These are phyloP conservation scores for Neotoxoptera formosana DNA, from an alignment of 1,140 invertebrate genomes.

Conservation along the genomic window DNA sequence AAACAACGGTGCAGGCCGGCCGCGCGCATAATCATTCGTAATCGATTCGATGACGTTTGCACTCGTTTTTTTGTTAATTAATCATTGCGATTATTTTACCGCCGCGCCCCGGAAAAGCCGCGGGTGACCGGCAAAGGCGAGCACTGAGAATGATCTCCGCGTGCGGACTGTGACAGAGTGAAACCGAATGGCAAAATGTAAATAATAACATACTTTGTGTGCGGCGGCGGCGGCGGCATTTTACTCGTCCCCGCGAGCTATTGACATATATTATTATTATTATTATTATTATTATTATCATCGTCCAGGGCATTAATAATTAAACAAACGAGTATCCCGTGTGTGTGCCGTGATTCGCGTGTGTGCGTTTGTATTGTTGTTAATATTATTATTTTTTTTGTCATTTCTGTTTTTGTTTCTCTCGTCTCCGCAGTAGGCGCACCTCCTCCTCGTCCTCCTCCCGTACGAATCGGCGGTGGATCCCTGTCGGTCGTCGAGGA, in stretches of 20 bases:
- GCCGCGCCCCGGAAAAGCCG: neutral
- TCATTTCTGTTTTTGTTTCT: neutral
- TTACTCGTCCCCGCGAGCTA: slow-evolving; percentile 20
- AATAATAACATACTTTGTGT: slow-evolving; percentile 39
- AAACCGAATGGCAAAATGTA: slow-evolving; percentile 41
- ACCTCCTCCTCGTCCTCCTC: neutral
- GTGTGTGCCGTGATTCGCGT: neutral
- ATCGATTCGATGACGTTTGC: slow-evolving; percentile 51
- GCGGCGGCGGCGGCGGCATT: neutral
- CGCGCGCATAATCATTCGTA: slow-evolving; percentile 34
- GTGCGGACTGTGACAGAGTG: neutral
- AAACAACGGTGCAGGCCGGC: neutral
- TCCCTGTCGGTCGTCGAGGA: neutral
- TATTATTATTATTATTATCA: neutral
- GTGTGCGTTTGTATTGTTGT: neutral
- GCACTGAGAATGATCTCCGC: neutral
- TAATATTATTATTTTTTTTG: neutral
- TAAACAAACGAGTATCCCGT: neutral
- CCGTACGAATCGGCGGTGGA: neutral
- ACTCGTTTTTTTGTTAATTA: slow-evolving; percentile 28
- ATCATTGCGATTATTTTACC: neutral
- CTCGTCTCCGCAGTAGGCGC: neutral
- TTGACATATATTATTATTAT: neutral
- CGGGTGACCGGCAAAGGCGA: too few relatives aligned
- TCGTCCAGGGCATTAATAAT: neutral